phyloP scores from a whole-genome alignment of 64 coral and sea anemone species.

The Acropora tenuis region DNA sequence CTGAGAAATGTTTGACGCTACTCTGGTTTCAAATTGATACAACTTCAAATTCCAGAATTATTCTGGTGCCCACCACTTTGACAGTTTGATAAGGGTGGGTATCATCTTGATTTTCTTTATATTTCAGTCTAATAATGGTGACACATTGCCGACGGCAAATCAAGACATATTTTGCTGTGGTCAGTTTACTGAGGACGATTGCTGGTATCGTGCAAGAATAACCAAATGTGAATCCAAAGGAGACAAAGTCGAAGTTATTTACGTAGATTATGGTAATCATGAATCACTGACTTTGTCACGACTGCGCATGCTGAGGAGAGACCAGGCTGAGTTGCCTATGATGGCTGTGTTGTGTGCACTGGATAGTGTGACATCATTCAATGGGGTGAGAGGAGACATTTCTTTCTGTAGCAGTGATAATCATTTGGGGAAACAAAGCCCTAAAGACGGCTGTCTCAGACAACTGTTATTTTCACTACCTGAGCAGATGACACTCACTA shows the following conservation, averaged over 20 bases:
- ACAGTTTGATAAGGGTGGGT: background rate
- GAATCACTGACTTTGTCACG: slow-evolving; percentile 60
- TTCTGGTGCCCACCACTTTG: no score
- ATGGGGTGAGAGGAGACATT: background rate
- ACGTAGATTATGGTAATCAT: slow-evolving; percentile 92
- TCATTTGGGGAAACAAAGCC: no score
- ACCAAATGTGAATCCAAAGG: slow-evolving; percentile 18
- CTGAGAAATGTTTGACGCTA: no score
- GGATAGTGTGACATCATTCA: slow-evolving; percentile 38
- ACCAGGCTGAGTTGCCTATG: slow-evolving; percentile 81
- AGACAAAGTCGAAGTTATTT: slow-evolving; percentile 61
- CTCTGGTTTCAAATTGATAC: no score
- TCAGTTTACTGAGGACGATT: slow-evolving; percentile 79
- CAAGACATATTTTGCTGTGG: slow-evolving; percentile 75
- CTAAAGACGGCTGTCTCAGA: no score
- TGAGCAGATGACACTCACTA: no score
- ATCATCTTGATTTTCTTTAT: background rate
- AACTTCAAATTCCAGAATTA: no score
- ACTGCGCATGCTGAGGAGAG: slow-evolving; percentile 59
- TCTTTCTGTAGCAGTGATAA: no score
- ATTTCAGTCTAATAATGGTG: background rate
- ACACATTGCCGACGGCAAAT: background rate
- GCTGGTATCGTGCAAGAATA: slow-evolving; percentile 83
- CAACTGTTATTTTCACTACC: no score
- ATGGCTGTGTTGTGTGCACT: slow-evolving; percentile 80